Percentiles rank a stretch among this genome's conserved stretches.
These are phyloP conservation scores for Pipistrellus pygmaeus DNA, from an alignment of 2,797 vertebrate species.

Conservation along the genomic window DNA sequence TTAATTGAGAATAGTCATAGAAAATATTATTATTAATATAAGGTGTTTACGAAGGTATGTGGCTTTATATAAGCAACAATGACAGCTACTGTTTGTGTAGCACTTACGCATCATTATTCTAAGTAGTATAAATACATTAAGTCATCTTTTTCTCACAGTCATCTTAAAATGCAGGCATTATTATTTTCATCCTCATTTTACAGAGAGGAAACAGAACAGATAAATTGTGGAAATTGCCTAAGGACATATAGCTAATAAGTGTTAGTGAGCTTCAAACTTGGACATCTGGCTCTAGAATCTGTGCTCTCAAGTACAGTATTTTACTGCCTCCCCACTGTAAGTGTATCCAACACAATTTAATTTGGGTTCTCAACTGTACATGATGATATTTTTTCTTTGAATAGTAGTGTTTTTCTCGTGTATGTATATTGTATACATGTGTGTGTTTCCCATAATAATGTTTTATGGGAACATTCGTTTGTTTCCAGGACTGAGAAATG, in stretches of 20 bases:
- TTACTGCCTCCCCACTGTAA: not conserved
- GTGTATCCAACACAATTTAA: not conserved
- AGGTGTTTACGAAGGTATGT: not conserved
- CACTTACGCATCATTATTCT: not conserved
- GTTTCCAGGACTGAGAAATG: not conserved
- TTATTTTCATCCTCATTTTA: not conserved
- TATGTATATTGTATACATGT: not conserved
- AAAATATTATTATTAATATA: not conserved
- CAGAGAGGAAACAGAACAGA: not conserved
- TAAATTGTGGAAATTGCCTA: not conserved
- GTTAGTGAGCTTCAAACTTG: not conserved
- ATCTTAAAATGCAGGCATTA: not conserved
- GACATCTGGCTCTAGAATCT: not conserved
- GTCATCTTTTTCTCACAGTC: not conserved
- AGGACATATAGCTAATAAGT: not conserved
- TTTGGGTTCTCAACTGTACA: not conserved
- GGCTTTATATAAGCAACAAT: not conserved
- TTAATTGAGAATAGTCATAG: conserved; percentile 6
- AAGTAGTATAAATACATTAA: not conserved
- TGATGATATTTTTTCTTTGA: not conserved
- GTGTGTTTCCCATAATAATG: not conserved
- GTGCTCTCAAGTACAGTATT: not conserved
- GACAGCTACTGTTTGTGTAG: not conserved
- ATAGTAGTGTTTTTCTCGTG: not conserved
- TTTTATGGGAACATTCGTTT: not conserved